Percentiles rank a stretch among this genome's conserved stretches.
phyloP scores from a whole-genome alignment of 1,140 invertebrate species.

The Apis florea region DNA sequence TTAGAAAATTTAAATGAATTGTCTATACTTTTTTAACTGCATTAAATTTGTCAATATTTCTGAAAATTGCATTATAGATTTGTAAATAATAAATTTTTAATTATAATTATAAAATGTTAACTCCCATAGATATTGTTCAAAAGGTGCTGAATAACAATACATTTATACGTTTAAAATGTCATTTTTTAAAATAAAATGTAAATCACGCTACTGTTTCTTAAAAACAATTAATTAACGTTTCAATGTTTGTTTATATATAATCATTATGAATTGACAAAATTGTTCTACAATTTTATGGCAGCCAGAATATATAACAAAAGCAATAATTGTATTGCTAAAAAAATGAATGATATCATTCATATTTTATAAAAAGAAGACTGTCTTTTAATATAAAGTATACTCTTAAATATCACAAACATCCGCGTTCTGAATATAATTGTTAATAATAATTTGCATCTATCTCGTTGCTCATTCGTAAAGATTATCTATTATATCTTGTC shows the following conservation, averaged over 20 bases:
- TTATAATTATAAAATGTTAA: constrained; percentile 34
- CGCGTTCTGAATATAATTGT: constrained; percentile 45
- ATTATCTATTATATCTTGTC: constrained; percentile 32
- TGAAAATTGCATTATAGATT: constrained; percentile 9
- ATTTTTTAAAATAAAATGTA: constrained; percentile 53
- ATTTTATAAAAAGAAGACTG: constrained; percentile 39
- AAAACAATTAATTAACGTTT: constrained; percentile 39
- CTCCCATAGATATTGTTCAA: constrained; percentile 30
- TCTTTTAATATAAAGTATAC: constrained; percentile 54
- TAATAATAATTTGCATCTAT: constrained; percentile 42
- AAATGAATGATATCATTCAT: constrained; percentile 48
- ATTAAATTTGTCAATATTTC: constrained; percentile 13
- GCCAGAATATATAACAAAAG: constrained; percentile 58
- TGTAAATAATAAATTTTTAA: constrained; percentile 16
- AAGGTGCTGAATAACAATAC: constrained; percentile 30
- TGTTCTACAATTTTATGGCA: constrained; percentile 58
- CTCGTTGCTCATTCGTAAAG: constrained; percentile 37
- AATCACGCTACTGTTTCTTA: constrained; percentile 24
- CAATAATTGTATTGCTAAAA: constrained; percentile 39
- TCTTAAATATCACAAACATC: constrained; percentile 58
- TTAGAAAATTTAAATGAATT: constrained; percentile 1
- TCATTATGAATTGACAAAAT: constrained; percentile 56
- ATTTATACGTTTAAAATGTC: constrained; percentile 40
- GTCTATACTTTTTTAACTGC: not conserved
- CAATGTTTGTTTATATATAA: constrained; percentile 39